Conservation (phyloP, 2,113 vertebrate genomes). For the Thomomys bottae region DNA sequence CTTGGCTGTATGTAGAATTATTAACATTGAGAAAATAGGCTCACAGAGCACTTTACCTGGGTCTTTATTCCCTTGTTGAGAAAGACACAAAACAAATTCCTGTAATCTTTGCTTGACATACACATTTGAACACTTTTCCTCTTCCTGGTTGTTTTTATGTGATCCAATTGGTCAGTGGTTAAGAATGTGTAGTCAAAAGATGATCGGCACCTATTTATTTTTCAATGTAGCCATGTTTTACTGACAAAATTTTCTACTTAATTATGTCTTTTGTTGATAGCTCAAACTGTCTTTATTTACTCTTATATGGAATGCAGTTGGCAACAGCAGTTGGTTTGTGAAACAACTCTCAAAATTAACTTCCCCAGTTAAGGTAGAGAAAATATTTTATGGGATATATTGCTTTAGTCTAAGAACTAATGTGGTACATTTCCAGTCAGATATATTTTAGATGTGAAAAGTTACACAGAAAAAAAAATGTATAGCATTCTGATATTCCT, state of each 20-base stretch:
- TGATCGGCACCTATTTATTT: slow-evolving; percentile 38
- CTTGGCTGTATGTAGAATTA: neutral
- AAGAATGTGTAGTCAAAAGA: neutral
- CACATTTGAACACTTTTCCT: neutral
- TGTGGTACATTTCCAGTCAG: neutral
- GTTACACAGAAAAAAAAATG: neutral
- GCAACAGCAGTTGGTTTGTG: slow-evolving; percentile 74
- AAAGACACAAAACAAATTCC: neutral
- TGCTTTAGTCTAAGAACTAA: slow-evolving; percentile 37
- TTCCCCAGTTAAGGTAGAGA: slow-evolving; percentile 55
- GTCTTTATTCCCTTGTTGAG: neutral
- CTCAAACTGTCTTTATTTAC: slow-evolving; percentile 74
- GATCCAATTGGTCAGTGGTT: slow-evolving; percentile 29
- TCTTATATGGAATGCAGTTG: slow-evolving; percentile 73
- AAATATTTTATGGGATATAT: neutral
- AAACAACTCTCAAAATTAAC: slow-evolving; percentile 72
- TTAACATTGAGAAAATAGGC: neutral
- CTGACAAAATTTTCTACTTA: slow-evolving; percentile 67
- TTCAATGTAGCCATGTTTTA: slow-evolving; percentile 63
- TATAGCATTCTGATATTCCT: neutral
- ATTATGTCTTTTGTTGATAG: slow-evolving; percentile 75
- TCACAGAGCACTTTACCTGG: neutral
- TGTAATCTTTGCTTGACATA: neutral
- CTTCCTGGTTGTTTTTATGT: slow-evolving; percentile 22
- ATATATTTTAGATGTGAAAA: slow-evolving; percentile 19